These are phyloP conservation scores for Cynoglossus semilaevis DNA, from an alignment of 2,113 vertebrate species.

Conservation along the genomic window DNA sequence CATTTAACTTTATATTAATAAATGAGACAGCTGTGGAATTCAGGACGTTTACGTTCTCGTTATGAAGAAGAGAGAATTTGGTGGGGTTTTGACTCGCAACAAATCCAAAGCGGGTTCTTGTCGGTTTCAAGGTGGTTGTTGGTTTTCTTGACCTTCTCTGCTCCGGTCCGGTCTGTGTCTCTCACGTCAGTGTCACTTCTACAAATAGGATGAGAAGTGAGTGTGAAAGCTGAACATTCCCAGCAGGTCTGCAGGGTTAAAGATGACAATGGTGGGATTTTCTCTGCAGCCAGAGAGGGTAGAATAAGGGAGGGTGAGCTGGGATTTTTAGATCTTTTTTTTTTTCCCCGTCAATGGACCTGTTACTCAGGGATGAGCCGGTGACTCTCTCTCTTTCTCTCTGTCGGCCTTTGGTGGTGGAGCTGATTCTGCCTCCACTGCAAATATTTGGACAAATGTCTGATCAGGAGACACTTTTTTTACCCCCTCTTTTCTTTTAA, in stretches of 20 bases:
- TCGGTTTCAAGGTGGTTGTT: no score
- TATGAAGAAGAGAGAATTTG: no score
- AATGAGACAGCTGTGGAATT: no score
- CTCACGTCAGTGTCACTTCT: conserved; percentile 81
- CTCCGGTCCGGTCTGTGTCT: conserved; percentile 65
- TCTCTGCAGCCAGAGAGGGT: conserved; percentile 80
- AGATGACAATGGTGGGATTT: conserved; percentile 83
- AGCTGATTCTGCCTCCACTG: conserved; percentile 65
- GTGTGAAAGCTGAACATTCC: conserved; percentile 86
- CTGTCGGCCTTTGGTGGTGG: conserved; percentile 74
- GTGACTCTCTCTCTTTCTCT: no score
- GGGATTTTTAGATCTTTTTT: conserved; percentile 76
- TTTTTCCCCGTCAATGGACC: conserved; percentile 56
- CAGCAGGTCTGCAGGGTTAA: conserved; percentile 84
- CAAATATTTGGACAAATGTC: conserved; percentile 78
- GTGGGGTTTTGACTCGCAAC: no score
- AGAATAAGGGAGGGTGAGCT: no score
- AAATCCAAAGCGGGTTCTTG: no score
- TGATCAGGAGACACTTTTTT: conserved; percentile 61
- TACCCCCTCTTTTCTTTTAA: not conserved
- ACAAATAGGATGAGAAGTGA: conserved; percentile 84
- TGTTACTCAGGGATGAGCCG: conserved; percentile 77
- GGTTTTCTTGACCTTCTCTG: conserved; percentile 67
- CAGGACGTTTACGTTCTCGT: no score
- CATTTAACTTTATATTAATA: no score